These are phyloP conservation scores for Lagria hirta DNA, from an alignment of 2,888 invertebrate species.

Conservation along the genomic window DNA sequence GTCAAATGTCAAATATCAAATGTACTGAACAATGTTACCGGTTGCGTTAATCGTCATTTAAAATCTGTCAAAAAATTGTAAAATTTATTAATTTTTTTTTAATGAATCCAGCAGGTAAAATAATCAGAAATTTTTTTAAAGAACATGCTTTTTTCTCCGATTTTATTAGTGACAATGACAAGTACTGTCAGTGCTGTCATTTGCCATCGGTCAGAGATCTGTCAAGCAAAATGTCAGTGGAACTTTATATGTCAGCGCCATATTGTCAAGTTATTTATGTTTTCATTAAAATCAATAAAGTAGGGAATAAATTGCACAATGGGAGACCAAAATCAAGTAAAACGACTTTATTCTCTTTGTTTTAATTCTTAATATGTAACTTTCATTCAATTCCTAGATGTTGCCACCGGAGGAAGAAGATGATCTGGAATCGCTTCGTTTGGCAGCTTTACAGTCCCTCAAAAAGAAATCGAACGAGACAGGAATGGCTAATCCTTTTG, in stretches of 20 bases:
- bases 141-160: too few species aligned
- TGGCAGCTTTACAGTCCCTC: constrained; percentile 56
- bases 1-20: too few species aligned
- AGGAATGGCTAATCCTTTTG: constrained; percentile 2
- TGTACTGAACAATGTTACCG: too few species aligned
- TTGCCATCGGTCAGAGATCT: too few species aligned
- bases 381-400: constrained; percentile 31
- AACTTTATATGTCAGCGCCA: constrained; percentile 22
- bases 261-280: constrained; percentile 21
- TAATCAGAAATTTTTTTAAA: too few species aligned
- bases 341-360: not conserved
- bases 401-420: constrained; percentile 57
- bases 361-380: not conserved
- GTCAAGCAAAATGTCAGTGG: too few species aligned
- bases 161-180: too few species aligned
- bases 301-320: constrained; percentile 7
- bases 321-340: constrained; percentile 16
- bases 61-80: too few species aligned
- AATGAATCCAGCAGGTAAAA: too few species aligned
- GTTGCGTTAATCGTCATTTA: too few species aligned
- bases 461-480: constrained; percentile 34
- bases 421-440: constrained; percentile 56
- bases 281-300: constrained; percentile 13
- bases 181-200: too few species aligned
- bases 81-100: too few species aligned